These are phyloP conservation scores for Malaclemys terrapin DNA, from an alignment of 2,113 vertebrate genomes.

Conservation along the genomic window DNA sequence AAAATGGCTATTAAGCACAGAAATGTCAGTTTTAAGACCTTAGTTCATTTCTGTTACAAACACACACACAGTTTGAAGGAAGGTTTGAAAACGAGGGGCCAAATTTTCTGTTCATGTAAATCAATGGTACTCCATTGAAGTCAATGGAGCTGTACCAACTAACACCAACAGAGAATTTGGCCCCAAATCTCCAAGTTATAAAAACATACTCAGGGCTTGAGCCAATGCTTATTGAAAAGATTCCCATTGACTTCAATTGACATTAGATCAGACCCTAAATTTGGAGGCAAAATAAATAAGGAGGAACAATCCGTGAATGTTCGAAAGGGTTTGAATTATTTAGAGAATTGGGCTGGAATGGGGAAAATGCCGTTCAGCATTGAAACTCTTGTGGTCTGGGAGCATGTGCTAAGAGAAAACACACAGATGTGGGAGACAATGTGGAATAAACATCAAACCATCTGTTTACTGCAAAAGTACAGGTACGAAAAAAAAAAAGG, in stretches of 20 bases:
- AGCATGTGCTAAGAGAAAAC: constrained; percentile 18
- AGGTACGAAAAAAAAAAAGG: background rate
- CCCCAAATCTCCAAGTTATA: background rate
- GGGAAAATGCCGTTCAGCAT: constrained; percentile 31
- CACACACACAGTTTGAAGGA: background rate
- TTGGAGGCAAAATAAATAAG: constrained; percentile 30
- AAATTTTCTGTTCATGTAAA: background rate
- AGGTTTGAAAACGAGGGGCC: background rate
- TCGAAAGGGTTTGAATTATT: constrained; percentile 52
- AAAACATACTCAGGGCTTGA: background rate
- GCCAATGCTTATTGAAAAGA: background rate
- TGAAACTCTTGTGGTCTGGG: constrained; percentile 27
- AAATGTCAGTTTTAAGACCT: background rate
- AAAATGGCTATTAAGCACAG: background rate
- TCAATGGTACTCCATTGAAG: background rate
- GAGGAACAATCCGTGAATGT: background rate
- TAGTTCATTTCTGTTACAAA: background rate
- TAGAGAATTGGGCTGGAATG: background rate
- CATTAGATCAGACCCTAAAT: background rate
- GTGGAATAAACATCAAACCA: constrained; percentile 30
- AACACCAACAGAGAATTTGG: background rate
- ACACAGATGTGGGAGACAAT: constrained; percentile 41
- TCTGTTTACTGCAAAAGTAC: background rate
- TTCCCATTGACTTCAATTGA: background rate
- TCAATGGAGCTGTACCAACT: background rate